phyloP scores from a whole-genome alignment of 2,888 invertebrate species.

The Eupithecia subfuscata region DNA sequence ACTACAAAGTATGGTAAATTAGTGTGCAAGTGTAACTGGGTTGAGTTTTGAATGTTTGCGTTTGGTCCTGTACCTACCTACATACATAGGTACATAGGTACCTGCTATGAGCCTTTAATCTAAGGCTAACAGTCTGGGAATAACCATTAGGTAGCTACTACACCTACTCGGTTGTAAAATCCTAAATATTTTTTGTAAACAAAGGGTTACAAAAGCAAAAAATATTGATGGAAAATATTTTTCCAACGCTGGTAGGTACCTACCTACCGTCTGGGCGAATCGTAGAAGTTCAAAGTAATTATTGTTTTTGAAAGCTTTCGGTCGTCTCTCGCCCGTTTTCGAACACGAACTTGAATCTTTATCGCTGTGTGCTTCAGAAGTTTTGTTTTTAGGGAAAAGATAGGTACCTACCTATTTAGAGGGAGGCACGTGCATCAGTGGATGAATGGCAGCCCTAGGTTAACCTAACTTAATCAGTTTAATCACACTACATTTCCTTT shows the following conservation, averaged over 20 bases:
- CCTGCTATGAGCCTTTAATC: not conserved
- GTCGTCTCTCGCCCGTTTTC: no score
- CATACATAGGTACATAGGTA: no score
- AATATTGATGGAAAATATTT: no score
- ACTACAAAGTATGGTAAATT: no score
- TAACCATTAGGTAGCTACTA: not conserved
- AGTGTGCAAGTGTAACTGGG: no score
- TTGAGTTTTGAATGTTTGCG: no score
- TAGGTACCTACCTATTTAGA: no score
- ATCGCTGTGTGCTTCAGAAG: not conserved
- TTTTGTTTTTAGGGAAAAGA: no score
- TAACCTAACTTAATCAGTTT: not conserved
- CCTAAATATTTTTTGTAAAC: no score
- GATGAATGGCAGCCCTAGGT: not conserved
- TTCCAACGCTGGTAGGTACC: not conserved
- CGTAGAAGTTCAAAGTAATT: not conserved
- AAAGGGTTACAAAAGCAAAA: no score
- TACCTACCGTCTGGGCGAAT: not conserved
- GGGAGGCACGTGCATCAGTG: no score
- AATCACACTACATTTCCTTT: conserved; percentile 5
- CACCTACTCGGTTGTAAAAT: no score
- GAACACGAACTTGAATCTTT: not conserved
- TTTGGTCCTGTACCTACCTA: not conserved
- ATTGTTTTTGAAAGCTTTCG: not conserved
- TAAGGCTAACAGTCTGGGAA: not conserved